Evolutionary conservation across 2,888 invertebrate genomes (phyloP).

Genomic region (Prosopocoilus inquinatus): DNA sequence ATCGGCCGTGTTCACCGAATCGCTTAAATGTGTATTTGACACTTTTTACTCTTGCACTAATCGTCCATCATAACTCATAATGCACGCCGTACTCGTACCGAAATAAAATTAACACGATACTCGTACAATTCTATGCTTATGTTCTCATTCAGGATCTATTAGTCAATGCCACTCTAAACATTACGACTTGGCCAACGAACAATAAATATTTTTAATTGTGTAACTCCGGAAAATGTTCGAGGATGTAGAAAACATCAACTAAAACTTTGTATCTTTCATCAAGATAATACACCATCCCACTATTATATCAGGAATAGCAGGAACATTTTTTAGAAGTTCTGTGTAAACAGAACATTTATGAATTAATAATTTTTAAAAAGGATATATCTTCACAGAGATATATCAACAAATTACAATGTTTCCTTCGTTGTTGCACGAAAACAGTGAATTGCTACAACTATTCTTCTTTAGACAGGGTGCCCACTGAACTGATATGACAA

Average conservation of each 20-base stretch:
- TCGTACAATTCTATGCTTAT: conserved; percentile 22
- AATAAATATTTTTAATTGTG: conserved; percentile 19
- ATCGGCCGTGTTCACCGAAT: conserved; percentile 1
- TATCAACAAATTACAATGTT: too few relatives aligned
- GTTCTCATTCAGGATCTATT: conserved; percentile 30
- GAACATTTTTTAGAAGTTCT: too few relatives aligned
- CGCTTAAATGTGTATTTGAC: conserved; percentile 5
- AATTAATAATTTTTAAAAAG: too few relatives aligned
- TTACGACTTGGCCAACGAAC: conserved; percentile 25
- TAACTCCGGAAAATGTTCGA: conserved; percentile 11
- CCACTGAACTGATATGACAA: too few relatives aligned
- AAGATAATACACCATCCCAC: too few relatives aligned
- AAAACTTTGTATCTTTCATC: not conserved
- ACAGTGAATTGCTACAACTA: too few relatives aligned
- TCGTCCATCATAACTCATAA: conserved; percentile 16
- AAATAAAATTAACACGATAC: conserved; percentile 24
- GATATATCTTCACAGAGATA: too few relatives aligned
- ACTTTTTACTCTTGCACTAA: conserved; percentile 9
- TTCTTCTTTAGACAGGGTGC: too few relatives aligned
- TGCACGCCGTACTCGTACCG: conserved; percentile 7
- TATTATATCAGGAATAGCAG: too few relatives aligned
- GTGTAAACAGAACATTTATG: too few relatives aligned
- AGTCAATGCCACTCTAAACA: conserved; percentile 31
- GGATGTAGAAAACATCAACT: not conserved
- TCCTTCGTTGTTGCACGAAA: too few relatives aligned